Conservation (phyloP, 2,888 invertebrate species). For the Andrena minutula region DNA sequence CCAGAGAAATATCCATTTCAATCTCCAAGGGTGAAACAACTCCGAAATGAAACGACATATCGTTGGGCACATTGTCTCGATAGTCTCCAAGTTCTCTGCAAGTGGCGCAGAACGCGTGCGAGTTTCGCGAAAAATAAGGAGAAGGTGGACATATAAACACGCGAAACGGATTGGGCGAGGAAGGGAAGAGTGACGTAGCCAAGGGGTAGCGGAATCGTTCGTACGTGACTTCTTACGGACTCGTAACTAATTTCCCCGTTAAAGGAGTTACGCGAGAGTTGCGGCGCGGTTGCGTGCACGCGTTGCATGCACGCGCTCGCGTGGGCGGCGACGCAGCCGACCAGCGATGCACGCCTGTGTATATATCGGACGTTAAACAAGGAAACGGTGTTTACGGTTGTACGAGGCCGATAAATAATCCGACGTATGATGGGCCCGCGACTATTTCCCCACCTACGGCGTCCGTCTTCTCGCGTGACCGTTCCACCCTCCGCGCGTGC, state of each 20-base stretch:
- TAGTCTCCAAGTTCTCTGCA: neutral
- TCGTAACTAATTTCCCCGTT: slow-evolving; percentile 36
- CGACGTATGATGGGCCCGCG: slow-evolving; percentile 37
- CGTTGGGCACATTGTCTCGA: neutral
- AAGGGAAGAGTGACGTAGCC: slow-evolving; percentile 18
- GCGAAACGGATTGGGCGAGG: neutral
- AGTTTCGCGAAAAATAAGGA: neutral
- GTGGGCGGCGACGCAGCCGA: slow-evolving; percentile 47
- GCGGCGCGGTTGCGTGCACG: slow-evolving; percentile 40
- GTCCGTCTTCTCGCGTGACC: slow-evolving; percentile 22
- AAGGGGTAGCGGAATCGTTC: slow-evolving; percentile 22
- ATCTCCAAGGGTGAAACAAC: neutral
- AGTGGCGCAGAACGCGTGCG: neutral
- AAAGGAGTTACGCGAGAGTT: slow-evolving; percentile 19
- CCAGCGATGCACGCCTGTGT: slow-evolving; percentile 22
- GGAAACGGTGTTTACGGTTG: slow-evolving; percentile 58
- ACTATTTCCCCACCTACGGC: slow-evolving; percentile 56
- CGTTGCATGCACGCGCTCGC: slow-evolving; percentile 40
- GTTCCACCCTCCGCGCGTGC: slow-evolving; percentile 41
- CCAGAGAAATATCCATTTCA: too few relatives aligned
- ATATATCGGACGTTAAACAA: slow-evolving; percentile 44
- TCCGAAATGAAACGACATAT: neutral
- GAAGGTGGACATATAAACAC: neutral
- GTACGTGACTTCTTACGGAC: slow-evolving; percentile 21
- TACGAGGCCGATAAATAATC: slow-evolving; percentile 64